phyloP scores from a whole-genome alignment of 1,140 invertebrate species.

The Physella acuta region DNA sequence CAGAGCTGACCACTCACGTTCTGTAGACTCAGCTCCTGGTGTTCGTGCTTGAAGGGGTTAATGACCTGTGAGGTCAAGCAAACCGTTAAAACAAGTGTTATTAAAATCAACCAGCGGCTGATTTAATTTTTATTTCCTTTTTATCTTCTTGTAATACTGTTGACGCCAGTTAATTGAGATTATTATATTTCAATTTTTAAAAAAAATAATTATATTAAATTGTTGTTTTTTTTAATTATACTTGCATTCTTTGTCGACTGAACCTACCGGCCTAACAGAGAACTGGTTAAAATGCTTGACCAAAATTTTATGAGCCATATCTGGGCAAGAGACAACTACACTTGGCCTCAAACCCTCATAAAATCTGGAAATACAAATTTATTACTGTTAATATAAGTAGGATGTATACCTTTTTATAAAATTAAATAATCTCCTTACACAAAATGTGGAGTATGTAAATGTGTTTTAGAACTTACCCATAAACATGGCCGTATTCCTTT shows the following conservation, averaged over 20 bases:
- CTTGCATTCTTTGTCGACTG: too few relatives aligned
- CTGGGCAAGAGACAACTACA: slow-evolving; percentile 17
- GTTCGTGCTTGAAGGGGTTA: slow-evolving; percentile 13
- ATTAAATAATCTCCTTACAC: too few relatives aligned
- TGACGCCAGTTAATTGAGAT: too few relatives aligned
- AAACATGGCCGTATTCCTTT: not conserved
- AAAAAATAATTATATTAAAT: too few relatives aligned
- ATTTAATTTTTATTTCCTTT: not conserved
- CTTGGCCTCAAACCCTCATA: slow-evolving; percentile 19
- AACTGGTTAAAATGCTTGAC: slow-evolving; percentile 21
- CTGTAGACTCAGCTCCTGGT: slow-evolving; percentile 15
- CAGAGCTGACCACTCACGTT: slow-evolving; percentile 5
- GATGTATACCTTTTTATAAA: not conserved
- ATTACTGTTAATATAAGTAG: not conserved
- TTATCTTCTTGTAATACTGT: too few relatives aligned
- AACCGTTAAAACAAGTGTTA: not conserved
- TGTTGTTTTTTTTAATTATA: too few relatives aligned
- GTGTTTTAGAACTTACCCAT: slow-evolving; percentile 7
- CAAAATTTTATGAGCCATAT: slow-evolving; percentile 9
- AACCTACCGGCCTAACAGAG: slow-evolving; percentile 14
- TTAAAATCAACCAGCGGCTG: not conserved
- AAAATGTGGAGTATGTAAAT: not conserved
- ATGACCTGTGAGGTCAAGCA: not conserved
- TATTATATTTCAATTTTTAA: too few relatives aligned
- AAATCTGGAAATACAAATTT: not conserved